Evolutionary conservation across 2,113 vertebrate genomes (phyloP).

Genomic region (Nesoenas mayeri): DNA sequence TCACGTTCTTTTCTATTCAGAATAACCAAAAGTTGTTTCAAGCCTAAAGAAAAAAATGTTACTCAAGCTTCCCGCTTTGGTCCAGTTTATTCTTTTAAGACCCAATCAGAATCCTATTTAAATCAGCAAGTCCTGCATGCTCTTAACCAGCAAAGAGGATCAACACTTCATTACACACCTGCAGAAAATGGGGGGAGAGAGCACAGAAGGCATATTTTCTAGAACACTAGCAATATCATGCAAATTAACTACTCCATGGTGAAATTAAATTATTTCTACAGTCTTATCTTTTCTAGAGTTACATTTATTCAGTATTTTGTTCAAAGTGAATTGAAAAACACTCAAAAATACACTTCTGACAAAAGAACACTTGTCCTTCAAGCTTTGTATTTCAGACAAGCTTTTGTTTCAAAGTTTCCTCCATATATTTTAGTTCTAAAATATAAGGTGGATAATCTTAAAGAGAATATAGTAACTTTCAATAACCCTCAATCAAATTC

Average conservation of each 20-base stretch:
- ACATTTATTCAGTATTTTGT: background rate
- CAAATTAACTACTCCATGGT: background rate
- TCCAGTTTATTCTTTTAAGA: background rate
- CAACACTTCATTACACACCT: background rate
- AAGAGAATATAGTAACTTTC: background rate
- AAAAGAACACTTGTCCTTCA: background rate
- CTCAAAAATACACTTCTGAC: background rate
- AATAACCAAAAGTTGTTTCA: background rate
- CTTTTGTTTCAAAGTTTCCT: background rate
- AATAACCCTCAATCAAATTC: background rate
- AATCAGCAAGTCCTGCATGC: background rate
- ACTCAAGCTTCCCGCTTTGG: background rate
- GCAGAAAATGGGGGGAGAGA: background rate
- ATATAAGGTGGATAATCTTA: background rate
- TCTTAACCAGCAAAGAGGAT: background rate
- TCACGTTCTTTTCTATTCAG: background rate
- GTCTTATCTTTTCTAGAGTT: background rate
- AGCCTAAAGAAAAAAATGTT: background rate
- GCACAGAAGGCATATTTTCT: background rate
- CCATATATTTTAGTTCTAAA: background rate
- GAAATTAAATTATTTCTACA: constrained; percentile 9
- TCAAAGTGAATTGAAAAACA: background rate
- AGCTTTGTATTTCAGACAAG: background rate
- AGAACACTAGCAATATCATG: background rate
- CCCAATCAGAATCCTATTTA: background rate